Base-by-base conservation (phyloP, 2,888 invertebrate genomes). In the Conus canariensis region DNA sequence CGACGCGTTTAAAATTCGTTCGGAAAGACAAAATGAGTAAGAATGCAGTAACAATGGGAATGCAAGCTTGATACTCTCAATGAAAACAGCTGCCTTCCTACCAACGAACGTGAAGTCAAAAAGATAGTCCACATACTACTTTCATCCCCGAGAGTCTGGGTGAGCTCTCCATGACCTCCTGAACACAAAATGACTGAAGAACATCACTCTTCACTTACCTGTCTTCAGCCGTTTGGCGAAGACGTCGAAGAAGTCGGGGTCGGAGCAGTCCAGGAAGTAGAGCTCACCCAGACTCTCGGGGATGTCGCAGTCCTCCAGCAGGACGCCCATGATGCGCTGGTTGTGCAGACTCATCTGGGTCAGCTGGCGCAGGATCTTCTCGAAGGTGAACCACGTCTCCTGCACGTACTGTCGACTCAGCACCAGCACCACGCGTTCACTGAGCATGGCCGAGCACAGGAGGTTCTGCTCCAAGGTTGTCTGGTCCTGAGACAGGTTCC, bases 361-460 rank as follows among this genome's bases (percentile, higher is more conserved):
- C 87, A 95, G 92, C 88, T 94, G 94, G 86, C 93, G 91, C 30
- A 95, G 91, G 4, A 93, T 92, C 83, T 95, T 94, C 92, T 95
- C 94, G 70, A 95, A 94, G 12, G 92, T 92, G 25, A 83, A 87
- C 95, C 95, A 95, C 16, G 93, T 93, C 16, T 93, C 92, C n/a
- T 91, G 90, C 58, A 95, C 93, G 91, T 95, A 95, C 77, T 90
- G 67, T 10, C 91, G 91, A 85, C 94, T 94, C 25, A 95, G 91
- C 12, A 95, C 95, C 80, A 95, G 91, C 9, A 95, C 93, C 0
- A 95, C 93, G 22, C 95, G 92, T 88, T 95, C 94, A 91, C 95
- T 95, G 59, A 95, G 92, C 95, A 95, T 95, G 10, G 94, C 93
- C 0, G 95, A 94, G 91, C 95, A 95, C 80, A 95, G 90, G 2